These are phyloP conservation scores for Latheticus oryzae DNA, from an alignment of 2,888 invertebrate species.

Conservation along the genomic window DNA sequence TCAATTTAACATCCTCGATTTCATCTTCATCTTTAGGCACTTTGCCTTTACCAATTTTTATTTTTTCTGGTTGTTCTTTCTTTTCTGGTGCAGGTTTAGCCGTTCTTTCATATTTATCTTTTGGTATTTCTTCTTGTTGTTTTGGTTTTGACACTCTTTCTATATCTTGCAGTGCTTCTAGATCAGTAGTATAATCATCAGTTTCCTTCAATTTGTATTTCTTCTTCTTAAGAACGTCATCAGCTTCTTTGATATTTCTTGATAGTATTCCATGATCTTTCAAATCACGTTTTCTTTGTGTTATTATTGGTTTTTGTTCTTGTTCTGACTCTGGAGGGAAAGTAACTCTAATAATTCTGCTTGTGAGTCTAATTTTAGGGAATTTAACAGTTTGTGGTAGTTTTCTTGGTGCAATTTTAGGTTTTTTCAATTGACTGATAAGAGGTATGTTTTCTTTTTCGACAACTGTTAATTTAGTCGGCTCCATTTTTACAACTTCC, in stretches of 20 bases:
- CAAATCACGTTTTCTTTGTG: constrained; percentile 55
- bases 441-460: constrained; percentile 61
- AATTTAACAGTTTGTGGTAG: constrained; percentile 62
- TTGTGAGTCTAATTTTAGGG: constrained; percentile 77
- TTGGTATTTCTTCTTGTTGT: constrained; percentile 55
- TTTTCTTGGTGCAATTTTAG: constrained; percentile 53
- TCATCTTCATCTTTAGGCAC: constrained; percentile 58
- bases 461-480: constrained; percentile 47
- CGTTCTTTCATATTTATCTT: constrained; percentile 44
- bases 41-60: constrained; percentile 61
- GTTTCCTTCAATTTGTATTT: constrained; percentile 61
- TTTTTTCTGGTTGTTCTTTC: constrained; percentile 46
- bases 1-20: constrained; percentile 56
- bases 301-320: constrained; percentile 57
- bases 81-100: constrained; percentile 40
- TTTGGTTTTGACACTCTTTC: constrained; percentile 51
- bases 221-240: constrained; percentile 55
- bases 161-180: constrained; percentile 65
- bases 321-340: constrained; percentile 61
- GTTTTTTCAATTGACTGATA: constrained; percentile 70
- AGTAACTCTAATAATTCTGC: constrained; percentile 71
- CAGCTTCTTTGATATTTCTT: constrained; percentile 66
- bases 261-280: constrained; percentile 64
- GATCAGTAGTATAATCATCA: constrained; percentile 60
- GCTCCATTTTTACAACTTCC: constrained; percentile 51